Evolutionary conservation across 1,140 invertebrate genomes (phyloP).

Genomic region (Asobara japonica): DNA sequence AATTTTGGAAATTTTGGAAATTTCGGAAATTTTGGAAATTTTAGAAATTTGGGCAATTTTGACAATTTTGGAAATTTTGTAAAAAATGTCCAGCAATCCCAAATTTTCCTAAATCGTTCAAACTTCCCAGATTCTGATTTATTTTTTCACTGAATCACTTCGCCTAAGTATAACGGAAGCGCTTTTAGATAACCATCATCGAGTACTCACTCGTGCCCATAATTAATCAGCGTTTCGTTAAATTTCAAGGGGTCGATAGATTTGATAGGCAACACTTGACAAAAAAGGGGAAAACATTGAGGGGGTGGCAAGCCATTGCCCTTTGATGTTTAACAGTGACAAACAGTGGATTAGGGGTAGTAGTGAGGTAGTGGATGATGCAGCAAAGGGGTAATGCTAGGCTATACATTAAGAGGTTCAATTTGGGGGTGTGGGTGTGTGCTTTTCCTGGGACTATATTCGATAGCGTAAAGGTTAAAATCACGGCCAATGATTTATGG

Average conservation of each 20-base stretch:
- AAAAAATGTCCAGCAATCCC: too few relatives aligned
- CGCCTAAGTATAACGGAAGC: neutral
- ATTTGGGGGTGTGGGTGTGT: conserved; percentile 50
- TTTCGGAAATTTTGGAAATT: too few relatives aligned
- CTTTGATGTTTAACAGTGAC: neutral
- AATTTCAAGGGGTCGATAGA: neutral
- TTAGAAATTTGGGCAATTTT: too few relatives aligned
- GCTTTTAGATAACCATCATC: neutral
- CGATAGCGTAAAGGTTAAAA: neutral
- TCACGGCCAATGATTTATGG: neutral
- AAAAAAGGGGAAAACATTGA: neutral
- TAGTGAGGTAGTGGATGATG: conserved; percentile 11
- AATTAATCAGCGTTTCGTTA: conserved; percentile 11
- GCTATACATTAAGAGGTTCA: conserved; percentile 60
- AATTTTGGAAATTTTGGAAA: too few relatives aligned
- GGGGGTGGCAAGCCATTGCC: neutral
- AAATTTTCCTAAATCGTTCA: too few relatives aligned
- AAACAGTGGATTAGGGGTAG: neutral
- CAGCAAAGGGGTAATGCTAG: conserved; percentile 30
- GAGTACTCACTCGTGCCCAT: neutral
- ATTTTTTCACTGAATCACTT: too few relatives aligned
- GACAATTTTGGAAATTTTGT: too few relatives aligned
- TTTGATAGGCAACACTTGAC: neutral
- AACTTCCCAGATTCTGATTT: too few relatives aligned
- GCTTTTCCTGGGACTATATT: neutral